Base-by-base conservation (phyloP, 2,797 vertebrate species). In the Fringilla coelebs region DNA sequence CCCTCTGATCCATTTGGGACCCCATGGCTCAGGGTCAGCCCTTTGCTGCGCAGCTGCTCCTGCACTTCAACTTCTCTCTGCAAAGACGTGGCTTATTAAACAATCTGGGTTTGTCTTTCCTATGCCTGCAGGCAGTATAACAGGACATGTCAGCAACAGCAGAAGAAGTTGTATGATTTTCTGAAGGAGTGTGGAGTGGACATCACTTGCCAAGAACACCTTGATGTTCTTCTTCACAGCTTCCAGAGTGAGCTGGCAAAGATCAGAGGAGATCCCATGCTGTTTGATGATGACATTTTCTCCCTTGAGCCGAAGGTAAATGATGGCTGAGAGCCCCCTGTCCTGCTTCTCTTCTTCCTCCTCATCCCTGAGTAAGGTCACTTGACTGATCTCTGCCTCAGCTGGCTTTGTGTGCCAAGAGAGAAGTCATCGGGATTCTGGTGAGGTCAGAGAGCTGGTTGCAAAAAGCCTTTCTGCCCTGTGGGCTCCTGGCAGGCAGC, bases 231-330 rank as follows among this genome's bases (percentile, higher is more conserved):
- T 36, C 95, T 93, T 67, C 89, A 28, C 46, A 84, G 87, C 78
- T 96, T 98, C 54, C 94, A 97, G 89, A 98, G 97, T 28, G 80
- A 85, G 55, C 88, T 92, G 36, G 90, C 62, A 5, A 93, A 85
- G 46, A 75, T 97, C 36, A 85, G 79, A 65, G 82, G 38, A 63
- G 96, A 97, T 15, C 54, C 75, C 49, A 88, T 97, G 95, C 74
- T 97, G 28, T 96, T 98, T 77, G 87, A 95, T 3, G 74, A 96
- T 48, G 87, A 84, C 19, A 41, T 98, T 89, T 98, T 98, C 70
- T 96, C 88, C 4, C 22, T 98, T 24, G 97, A 98, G 55, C 98
- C 98, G 0, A 78, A 90, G 98, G 98, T 99, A 90, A 97, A 97
- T 80, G 11, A 21, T 13, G 46, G 45, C 76, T 26, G 34, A 75